phyloP scores from a whole-genome alignment of 2,113 vertebrate genomes.

The Synchiropus splendidus region DNA sequence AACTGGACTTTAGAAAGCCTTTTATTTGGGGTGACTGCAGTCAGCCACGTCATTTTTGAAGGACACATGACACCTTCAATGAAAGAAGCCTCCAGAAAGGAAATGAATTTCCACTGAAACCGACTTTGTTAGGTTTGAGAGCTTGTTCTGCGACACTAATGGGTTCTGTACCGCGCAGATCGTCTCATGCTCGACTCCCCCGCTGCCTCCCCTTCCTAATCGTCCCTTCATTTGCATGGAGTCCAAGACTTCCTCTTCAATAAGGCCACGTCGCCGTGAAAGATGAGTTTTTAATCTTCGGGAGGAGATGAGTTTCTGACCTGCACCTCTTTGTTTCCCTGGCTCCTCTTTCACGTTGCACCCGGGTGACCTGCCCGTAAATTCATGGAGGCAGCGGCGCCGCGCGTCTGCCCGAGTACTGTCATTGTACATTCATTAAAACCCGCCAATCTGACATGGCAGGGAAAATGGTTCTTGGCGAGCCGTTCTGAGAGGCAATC shows the following conservation, averaged over 20 bases:
- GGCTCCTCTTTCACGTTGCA: slow-evolving; percentile 54
- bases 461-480: slow-evolving; percentile 72
- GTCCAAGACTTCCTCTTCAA: slow-evolving; percentile 73
- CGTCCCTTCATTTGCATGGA: slow-evolving; percentile 82
- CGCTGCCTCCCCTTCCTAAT: slow-evolving; percentile 62
- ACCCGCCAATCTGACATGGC: slow-evolving; percentile 66
- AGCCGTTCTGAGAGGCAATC: slow-evolving; percentile 76
- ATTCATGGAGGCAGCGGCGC: slow-evolving; percentile 74
- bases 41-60: no score
- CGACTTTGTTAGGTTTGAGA: no score
- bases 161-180: slow-evolving; percentile 32
- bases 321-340: slow-evolving; percentile 63
- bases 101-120: no score
- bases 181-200: slow-evolving; percentile 26
- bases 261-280: slow-evolving; percentile 69
- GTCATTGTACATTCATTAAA: slow-evolving; percentile 81
- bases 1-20: no score
- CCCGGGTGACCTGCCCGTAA: slow-evolving; percentile 75
- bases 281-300: slow-evolving; percentile 95
- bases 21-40: no score
- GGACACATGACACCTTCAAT: no score
- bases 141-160: no score
- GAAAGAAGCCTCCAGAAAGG: no score
- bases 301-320: slow-evolving; percentile 89
- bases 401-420: slow-evolving; percentile 59